Conservation (phyloP, 2,113 vertebrate genomes). For the Sturnira hondurensis region DNA sequence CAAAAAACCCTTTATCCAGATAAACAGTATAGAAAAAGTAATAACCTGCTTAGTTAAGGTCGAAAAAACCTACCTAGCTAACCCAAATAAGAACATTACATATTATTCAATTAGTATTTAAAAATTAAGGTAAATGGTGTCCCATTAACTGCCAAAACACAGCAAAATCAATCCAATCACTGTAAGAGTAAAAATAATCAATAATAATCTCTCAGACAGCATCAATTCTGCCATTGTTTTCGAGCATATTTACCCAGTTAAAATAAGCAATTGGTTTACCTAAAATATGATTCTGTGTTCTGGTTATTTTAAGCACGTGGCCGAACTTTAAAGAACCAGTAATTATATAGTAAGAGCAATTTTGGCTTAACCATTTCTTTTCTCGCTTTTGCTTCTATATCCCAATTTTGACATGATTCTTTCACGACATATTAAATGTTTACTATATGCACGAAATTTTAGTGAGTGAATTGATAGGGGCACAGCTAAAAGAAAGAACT, state of each 20-base stretch:
- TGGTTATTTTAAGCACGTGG: not conserved
- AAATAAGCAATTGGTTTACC: not conserved
- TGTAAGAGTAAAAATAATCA: not conserved
- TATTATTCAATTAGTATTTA: not conserved
- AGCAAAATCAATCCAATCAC: not conserved
- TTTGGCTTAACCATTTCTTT: not conserved
- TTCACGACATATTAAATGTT: not conserved
- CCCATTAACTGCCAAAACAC: not conserved
- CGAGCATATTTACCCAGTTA: not conserved
- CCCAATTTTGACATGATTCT: not conserved
- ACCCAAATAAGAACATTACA: not conserved
- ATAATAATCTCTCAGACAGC: not conserved
- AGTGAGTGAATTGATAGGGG: not conserved
- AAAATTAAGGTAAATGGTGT: not conserved
- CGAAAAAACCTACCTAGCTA: not conserved
- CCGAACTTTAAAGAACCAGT: not conserved
- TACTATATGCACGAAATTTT: not conserved
- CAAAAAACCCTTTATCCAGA: not conserved
- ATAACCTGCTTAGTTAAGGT: not conserved
- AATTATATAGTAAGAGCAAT: not conserved
- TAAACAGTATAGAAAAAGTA: not conserved
- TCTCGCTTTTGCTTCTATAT: not conserved
- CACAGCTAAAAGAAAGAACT: not conserved
- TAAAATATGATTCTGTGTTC: not conserved
- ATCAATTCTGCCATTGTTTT: conserved; percentile 1